These are phyloP conservation scores for Enteromius radiatus DNA, from an alignment of 2,797 vertebrate genomes.

Conservation along the genomic window DNA sequence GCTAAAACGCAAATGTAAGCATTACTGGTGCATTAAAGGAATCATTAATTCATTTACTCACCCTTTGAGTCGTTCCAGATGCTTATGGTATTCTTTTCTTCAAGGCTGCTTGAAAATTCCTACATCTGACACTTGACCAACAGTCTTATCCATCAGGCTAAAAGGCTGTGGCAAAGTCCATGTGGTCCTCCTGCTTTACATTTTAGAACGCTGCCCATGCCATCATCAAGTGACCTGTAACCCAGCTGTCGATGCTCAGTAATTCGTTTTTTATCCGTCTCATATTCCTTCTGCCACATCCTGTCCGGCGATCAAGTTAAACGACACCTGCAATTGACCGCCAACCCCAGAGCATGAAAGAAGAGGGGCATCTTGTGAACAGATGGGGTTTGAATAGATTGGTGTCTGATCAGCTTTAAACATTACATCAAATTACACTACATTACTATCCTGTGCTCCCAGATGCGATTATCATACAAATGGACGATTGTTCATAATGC, in stretches of 20 bases:
- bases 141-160: neutral
- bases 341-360: conserved; percentile 69
- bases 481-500: conserved; percentile 70
- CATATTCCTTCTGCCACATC: conserved; percentile 68
- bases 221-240: neutral
- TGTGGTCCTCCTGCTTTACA: neutral
- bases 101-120: neutral
- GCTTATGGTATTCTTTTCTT: neutral
- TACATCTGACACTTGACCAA: neutral
- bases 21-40: neutral
- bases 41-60: neutral
- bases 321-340: conserved; percentile 77
- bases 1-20: neutral
- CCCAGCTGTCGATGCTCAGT: conserved; percentile 10
- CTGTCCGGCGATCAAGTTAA: conserved; percentile 74
- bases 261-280: conserved; percentile 65
- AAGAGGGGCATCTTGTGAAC: conserved; percentile 64
- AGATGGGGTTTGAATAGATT: conserved; percentile 57
- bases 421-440: conserved; percentile 64
- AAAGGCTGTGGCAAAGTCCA: neutral
- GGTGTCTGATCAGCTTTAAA: conserved; percentile 24
- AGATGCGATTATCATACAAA: conserved; percentile 76
- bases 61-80: neutral
- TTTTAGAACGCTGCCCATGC: neutral
- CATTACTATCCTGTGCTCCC: conserved; percentile 64